Evolutionary conservation across 2,797 vertebrate genomes (phyloP).

Genomic region (Tadarida brasiliensis): DNA sequence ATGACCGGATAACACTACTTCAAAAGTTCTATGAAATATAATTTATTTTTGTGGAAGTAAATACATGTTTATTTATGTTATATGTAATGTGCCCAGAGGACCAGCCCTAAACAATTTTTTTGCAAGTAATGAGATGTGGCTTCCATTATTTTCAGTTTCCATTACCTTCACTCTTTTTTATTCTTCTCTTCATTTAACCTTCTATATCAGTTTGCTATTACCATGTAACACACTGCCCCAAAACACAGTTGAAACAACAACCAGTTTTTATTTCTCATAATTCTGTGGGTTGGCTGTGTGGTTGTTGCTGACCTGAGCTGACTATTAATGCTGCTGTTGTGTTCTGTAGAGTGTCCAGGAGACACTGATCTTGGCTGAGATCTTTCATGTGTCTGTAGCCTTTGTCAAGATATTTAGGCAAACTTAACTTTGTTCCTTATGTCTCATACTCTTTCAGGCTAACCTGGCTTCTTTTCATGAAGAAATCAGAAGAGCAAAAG

Average conservation of each 20-base stretch:
- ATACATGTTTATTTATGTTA: not conserved
- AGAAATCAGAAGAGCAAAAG: not conserved
- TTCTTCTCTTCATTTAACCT: not conserved
- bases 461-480: not conserved
- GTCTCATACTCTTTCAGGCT: not conserved
- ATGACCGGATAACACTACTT: not conserved
- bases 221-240: not conserved
- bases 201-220: conserved; percentile 14
- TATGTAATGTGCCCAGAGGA: not conserved
- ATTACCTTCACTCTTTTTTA: not conserved
- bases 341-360: not conserved
- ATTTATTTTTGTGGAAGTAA: conserved; percentile 29
- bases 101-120: not conserved
- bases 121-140: not conserved
- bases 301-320: not conserved
- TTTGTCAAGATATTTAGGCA: not conserved
- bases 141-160: not conserved
- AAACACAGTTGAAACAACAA: conserved; percentile 11
- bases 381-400: not conserved
- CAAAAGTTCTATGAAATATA: not conserved
- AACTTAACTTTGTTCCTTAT: not conserved
- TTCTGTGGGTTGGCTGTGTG: not conserved
- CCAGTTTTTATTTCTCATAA: not conserved
- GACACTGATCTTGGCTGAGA: not conserved
- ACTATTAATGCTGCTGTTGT: not conserved